Evolutionary conservation across 2,113 vertebrate genomes (phyloP), one percentile per base, ranked within the genome.

Genomic region (Suncus etruscus): DNA sequence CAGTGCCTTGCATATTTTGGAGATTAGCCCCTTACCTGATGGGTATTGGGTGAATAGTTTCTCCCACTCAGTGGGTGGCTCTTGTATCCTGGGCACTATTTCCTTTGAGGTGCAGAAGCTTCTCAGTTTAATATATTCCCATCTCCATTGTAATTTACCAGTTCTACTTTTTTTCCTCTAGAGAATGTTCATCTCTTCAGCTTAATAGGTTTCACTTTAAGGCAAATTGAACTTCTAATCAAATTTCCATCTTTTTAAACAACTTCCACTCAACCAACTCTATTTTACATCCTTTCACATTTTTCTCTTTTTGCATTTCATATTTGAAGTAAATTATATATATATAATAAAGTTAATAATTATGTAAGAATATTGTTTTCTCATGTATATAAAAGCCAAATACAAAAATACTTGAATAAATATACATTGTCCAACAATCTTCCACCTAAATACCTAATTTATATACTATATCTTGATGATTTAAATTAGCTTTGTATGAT

Each of bases 181-280:
- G 66, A 77, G 78, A 24, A 15, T 79, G 84, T 87, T 63, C 15
- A 81, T 89, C 78, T 75, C 48, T 75, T 81, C 84, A 87, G 29
- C 27, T 68, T 87, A 92, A 68, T 83, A 58, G 51, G 51, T 79
- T 94, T 92, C 84, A 29, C 82, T 93, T 91, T 89, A 87, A 95
- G 85, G 78, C 79, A 95, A 95, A 96, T 92, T 85, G 90, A 89
- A 89, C 70, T 84, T 24, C 69, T 83, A 89, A 94, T 94, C 58
- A 89, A 94, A 93, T 93, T 61, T 85, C 32, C 31, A n/a, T 87
- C 75, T 47, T 79, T 93, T 65, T 81, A 76, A 81, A 95, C 29
- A 54, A n/a, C 39, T 89, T 95, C 83, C 65, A 92, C 48, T 93
- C 50, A 66, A 76, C 51, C 48, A 84, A 75, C 70, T 89, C 73